Evolutionary conservation across 1,140 invertebrate genomes (phyloP).

Genomic region (Batillaria attramentaria): DNA sequence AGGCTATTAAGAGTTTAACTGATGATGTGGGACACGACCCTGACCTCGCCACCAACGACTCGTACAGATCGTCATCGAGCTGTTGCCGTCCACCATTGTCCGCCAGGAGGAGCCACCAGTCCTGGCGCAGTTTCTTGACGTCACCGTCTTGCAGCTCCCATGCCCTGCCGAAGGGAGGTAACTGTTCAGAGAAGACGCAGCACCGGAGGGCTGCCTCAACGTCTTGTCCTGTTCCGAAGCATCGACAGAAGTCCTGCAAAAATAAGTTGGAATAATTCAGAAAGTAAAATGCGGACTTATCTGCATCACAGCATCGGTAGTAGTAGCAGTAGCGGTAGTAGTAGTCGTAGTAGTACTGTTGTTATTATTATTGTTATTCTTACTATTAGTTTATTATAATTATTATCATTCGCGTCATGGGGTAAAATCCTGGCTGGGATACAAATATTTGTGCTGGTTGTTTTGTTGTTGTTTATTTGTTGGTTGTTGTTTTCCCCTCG

Average conservation of each 20-base stretch:
- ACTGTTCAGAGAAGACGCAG: slow-evolving; percentile 2
- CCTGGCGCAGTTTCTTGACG: background rate
- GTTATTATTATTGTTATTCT: background rate
- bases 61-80: background rate
- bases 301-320: background rate
- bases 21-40: too few relatives aligned
- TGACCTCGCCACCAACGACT: background rate
- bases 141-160: background rate
- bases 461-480: too few relatives aligned
- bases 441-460: too few relatives aligned
- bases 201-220: background rate
- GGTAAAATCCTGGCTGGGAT: too few relatives aligned
- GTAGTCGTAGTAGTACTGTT: too few relatives aligned
- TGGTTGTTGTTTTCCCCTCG: too few relatives aligned
- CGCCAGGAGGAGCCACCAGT: background rate
- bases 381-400: background rate
- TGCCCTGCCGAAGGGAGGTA: background rate
- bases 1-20: too few relatives aligned
- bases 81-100: background rate
- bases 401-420: too few relatives aligned
- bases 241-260: background rate
- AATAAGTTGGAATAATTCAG: background rate
- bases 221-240: background rate
- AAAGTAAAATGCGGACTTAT: background rate
- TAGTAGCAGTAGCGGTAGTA: too few relatives aligned